phyloP scores from a whole-genome alignment of 1,140 invertebrate genomes.

The Anthonomus grandis region DNA sequence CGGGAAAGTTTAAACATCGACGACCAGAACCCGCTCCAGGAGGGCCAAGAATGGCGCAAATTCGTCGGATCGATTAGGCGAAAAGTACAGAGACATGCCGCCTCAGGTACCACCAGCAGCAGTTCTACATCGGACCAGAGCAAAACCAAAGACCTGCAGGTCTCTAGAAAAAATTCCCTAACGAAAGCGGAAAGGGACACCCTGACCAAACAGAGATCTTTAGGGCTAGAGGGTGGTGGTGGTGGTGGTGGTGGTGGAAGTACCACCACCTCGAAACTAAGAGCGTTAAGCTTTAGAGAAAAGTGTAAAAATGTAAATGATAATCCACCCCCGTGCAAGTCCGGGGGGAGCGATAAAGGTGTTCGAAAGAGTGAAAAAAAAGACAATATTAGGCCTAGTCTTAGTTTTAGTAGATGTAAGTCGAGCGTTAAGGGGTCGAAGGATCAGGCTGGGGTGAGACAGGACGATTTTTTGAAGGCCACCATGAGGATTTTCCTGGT shows the following conservation, averaged over 20 bases:
- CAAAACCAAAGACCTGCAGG: constrained; percentile 31
- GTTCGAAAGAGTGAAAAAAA: constrained; percentile 46
- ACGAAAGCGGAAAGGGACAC: constrained; percentile 37
- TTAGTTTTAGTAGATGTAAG: constrained; percentile 36
- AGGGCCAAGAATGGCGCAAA: constrained; percentile 45
- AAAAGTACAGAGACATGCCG: constrained; percentile 44
- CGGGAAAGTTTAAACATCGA: constrained; percentile 42
- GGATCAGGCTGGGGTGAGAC: constrained; percentile 41
- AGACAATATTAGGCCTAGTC: constrained; percentile 36
- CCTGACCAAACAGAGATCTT: constrained; percentile 37
- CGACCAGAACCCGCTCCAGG: constrained; percentile 24
- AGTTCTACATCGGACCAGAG: constrained; percentile 20
- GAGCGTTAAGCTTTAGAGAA: constrained; percentile 36
- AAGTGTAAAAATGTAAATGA: constrained; percentile 40
- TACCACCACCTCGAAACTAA: constrained; percentile 30
- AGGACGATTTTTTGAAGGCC: constrained; percentile 58
- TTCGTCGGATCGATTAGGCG: constrained; percentile 47
- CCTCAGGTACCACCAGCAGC: constrained; percentile 25
- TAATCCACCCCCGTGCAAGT: constrained; percentile 29
- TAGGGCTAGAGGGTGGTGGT: constrained; percentile 32
- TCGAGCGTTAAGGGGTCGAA: constrained; percentile 30
- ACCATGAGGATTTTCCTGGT: constrained; percentile 66
- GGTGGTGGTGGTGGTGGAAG: too few species aligned
- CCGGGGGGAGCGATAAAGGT: constrained; percentile 40
- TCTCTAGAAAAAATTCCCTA: constrained; percentile 46